Base-by-base conservation (phyloP, 2,888 invertebrate genomes). In the Scotopteryx bipunctaria region DNA sequence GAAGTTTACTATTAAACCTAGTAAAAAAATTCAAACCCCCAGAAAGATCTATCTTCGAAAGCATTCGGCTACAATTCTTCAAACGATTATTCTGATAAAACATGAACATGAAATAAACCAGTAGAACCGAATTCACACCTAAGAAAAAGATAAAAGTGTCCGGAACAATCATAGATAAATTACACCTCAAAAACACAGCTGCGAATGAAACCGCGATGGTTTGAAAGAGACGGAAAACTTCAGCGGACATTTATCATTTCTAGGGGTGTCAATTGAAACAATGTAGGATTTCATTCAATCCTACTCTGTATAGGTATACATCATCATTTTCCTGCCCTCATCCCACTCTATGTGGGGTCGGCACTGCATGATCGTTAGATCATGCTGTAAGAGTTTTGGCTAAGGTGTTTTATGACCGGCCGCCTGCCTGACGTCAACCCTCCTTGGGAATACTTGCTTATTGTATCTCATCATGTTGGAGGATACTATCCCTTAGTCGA, bases 201-300 rank as follows among this genome's bases (percentile, higher is more conserved):
- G 69, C 48, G 70, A 69, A 61, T 61, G 66, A 67, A 67, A 71
- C 63, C 59, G 60, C 54, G 40, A 68, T 64, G 66, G 60, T 64
- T 60, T 64, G 64, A 53, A 57, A 59, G 60, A 29, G 61, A 63
- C 55, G 53, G 56, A 57, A 56, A 57, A 67, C 61, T 65, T 64
- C 68, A 67, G 69, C 78, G 70, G 57, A 76, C 82, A 85, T 87
- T 86, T 84, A 85, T 86, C 86, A 86, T 85, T 83, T 35, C 33
- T 35, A 54, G 54, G 54, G 54, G 5, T 54, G 54, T 17, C 52
- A 21, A 32, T 13, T 36, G 45, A 38, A 25, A 21, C 16, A 32
- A 17, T 5, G n/a, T 19, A 19, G 8, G 13, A 0, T 17, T 29
- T 16, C 14, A 3, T n/a, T n/a, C n/a, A n/a, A n/a, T n/a, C n/a